These are phyloP conservation scores for Halocaridina rubra DNA, from an alignment of 2,888 invertebrate genomes.

Conservation along the genomic window DNA sequence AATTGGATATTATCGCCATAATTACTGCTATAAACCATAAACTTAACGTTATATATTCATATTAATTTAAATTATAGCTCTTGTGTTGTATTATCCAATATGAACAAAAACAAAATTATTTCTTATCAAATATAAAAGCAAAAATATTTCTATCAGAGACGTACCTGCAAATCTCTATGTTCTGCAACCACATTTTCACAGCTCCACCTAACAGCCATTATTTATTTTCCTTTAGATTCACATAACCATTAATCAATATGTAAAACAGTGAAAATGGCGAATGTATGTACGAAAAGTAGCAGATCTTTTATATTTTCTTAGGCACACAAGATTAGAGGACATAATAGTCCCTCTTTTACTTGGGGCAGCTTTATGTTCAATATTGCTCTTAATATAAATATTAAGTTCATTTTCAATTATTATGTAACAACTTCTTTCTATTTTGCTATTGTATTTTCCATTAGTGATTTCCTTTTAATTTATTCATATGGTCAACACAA, in stretches of 20 bases:
- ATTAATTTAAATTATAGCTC: neutral
- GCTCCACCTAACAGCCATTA: slow-evolving; percentile 57
- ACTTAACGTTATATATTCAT: neutral
- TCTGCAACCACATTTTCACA: slow-evolving; percentile 62
- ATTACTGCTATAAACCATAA: neutral
- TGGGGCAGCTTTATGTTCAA: neutral
- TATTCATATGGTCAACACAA: too few relatives aligned
- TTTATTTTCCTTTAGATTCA: neutral
- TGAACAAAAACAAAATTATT: too few relatives aligned
- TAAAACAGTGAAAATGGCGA: neutral
- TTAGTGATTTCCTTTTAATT: too few relatives aligned
- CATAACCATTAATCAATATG: neutral
- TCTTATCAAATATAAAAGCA: too few relatives aligned
- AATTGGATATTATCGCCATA: neutral
- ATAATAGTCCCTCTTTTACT: too few relatives aligned
- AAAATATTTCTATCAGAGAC: too few relatives aligned
- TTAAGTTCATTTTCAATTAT: too few relatives aligned
- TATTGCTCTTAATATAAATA: neutral
- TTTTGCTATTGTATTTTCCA: too few relatives aligned
- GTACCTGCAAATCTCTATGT: slow-evolving; percentile 60
- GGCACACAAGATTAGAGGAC: too few relatives aligned
- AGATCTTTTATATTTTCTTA: too few relatives aligned
- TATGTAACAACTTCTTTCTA: too few relatives aligned
- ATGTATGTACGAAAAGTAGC: neutral
- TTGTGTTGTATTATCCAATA: too few relatives aligned